These are phyloP conservation scores for Pipra filicauda DNA, from an alignment of 2,113 vertebrate genomes.

Conservation along the genomic window DNA sequence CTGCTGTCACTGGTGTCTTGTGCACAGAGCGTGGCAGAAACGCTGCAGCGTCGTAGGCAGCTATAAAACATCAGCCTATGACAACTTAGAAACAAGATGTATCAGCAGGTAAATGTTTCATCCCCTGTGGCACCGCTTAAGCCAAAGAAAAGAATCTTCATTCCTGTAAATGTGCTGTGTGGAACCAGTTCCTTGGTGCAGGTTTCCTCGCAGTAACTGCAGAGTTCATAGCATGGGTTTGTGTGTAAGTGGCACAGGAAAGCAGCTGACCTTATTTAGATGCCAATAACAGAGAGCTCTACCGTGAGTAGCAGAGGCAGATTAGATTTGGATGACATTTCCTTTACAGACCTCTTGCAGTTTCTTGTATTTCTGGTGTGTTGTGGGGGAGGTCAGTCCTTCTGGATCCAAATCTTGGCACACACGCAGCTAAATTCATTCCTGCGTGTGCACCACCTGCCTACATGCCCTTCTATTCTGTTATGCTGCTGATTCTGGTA, in stretches of 20 bases:
- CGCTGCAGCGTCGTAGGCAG: background rate
- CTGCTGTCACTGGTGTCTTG: background rate
- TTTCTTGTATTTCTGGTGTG: background rate
- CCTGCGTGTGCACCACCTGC: background rate
- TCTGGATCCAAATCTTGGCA: background rate
- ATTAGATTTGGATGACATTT: background rate
- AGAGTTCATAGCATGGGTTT: background rate
- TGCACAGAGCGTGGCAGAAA: background rate
- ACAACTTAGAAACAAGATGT: background rate
- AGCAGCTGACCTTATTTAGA: background rate
- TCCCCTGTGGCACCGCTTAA: background rate
- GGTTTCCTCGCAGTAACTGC: background rate
- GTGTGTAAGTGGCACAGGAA: background rate
- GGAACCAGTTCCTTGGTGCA: background rate
- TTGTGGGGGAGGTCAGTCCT: background rate
- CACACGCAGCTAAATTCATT: background rate
- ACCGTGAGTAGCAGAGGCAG: background rate
- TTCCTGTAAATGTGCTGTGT: background rate
- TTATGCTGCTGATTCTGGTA: background rate
- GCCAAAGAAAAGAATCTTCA: background rate
- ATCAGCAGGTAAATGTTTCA: conserved; percentile 34
- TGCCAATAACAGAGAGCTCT: background rate
- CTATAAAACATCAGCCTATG: background rate
- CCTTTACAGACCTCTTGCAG: background rate
- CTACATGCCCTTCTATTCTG: background rate